phyloP scores from a whole-genome alignment of 2,797 vertebrate species.

The Ispidina lecontei region DNA sequence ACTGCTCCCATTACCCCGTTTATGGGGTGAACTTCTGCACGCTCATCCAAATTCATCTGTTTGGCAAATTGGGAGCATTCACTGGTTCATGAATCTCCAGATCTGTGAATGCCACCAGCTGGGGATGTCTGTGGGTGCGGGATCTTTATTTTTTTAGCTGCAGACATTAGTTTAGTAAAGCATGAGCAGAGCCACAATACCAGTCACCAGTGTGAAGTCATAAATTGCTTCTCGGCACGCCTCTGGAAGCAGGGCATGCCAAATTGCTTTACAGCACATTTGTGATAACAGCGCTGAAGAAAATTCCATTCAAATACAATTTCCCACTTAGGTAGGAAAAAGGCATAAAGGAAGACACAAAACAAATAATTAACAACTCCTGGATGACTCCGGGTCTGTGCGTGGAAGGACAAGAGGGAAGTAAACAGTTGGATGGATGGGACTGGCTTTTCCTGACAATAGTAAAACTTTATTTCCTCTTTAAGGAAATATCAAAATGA shows the following conservation, averaged over 20 bases:
- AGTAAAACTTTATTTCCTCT: conserved; percentile 10
- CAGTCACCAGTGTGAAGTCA: conserved; percentile 4
- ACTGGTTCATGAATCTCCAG: neutral
- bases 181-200: neutral
- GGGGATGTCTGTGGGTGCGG: neutral
- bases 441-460: neutral
- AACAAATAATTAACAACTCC: neutral
- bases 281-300: conserved; percentile 6
- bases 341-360: neutral
- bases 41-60: conserved; percentile 1
- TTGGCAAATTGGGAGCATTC: conserved; percentile 16
- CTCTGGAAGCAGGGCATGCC: conserved; percentile 21
- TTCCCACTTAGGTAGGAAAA: neutral
- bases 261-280: conserved; percentile 15
- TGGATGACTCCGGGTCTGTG: neutral
- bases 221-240: neutral
- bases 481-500: neutral
- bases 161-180: conserved; percentile 6
- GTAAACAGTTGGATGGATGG: neutral
- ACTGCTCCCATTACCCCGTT: neutral
- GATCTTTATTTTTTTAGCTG: neutral
- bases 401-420: neutral
- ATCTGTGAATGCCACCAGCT: neutral
- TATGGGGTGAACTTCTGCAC: neutral
- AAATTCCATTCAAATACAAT: conserved; percentile 23